Base-by-base conservation (phyloP, 2,797 vertebrate species). In the Fringilla coelebs region DNA sequence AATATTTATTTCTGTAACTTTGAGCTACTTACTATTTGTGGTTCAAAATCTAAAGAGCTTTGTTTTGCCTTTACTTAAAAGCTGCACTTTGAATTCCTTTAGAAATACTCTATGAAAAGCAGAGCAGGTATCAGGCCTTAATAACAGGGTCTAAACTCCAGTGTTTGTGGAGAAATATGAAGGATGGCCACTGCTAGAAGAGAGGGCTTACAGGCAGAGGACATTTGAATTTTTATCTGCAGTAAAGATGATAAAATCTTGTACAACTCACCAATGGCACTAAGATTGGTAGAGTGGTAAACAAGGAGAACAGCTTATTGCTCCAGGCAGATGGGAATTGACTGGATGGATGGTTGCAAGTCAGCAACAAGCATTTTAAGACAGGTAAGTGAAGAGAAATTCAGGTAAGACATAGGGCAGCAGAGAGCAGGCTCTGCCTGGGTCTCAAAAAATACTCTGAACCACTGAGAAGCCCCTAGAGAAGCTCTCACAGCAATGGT, bases 1-100 rank as follows among this genome's bases (percentile, higher is more conserved):
- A 85, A 61, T 91, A 85, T 89, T 95, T 94, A 49, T 85, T 92
- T 85, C 90, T 79, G 25, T 78, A 88, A 95, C 76, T 75, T 80
- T 83, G 31, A 58, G 49, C 55, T 52, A 62, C 80, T 85, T 93
- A n/a, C 25, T 90, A 6, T 81, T 85, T 70, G 79, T 2, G 2
- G 20, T 86, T 84, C 70, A 81, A 63, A 88, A 63, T 70, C 51
- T 76, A 76, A 86, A 80, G 34, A 92, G 15, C 31, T 86, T 94
- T 88, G 46, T 49, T 76, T 77, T 85, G 41, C 57, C 68, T 90
- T 74, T 83, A n/a, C 40, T 73, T 86, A 63, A 63, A 94, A 93
- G 60, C 16, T 81, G 36, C 0, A 0, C 24, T 71, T 83, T 88
- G 70, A 91, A 83, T 14, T 83, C 49, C 76, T 74, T 82, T 46